Evolutionary conservation across 2,888 invertebrate species (phyloP), one percentile per base, ranked within the genome.

Genomic region (Barypeithes pellucidus): DNA sequence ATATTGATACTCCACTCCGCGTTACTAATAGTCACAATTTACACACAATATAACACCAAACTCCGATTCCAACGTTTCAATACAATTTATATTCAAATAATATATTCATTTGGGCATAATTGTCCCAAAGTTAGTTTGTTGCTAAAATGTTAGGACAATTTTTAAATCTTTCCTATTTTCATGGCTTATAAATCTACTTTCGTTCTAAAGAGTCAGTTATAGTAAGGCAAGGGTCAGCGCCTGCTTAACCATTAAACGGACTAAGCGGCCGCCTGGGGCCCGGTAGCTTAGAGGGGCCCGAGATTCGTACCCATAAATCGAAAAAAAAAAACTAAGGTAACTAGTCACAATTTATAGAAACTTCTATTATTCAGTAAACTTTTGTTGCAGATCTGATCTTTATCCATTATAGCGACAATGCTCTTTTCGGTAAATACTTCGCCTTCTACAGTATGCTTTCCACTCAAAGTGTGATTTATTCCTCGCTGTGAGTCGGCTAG

Each of bases 1-100:
- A 86, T 86, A 86, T 86, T 85, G 86, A 86, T 86, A 86, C 84
- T 85, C 84, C 84, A 82, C 82, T 83, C 81, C 79, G 78, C 81
- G 85, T 85, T 85, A 85, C 85, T 85, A 85, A 86, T 85, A 85
- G 85, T 83, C 85, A 83, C 83, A 84, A 86, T 86, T 86, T 86
- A 86, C 86, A 86, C 85, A 86, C 86, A 86, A 86, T 86, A 84
- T 81, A 77, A 81, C 80, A 80, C 81, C 80, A 80, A 81, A 81
- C 80, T 81, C 76, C 71, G 78, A 79, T 79, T 76, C 75, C 79
- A 81, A 82, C 84, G 82, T 83, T 85, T 84, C 84, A 84, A 84
- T 84, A 84, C 84, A 82, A 85, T 84, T 84, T 85, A 85, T 84
- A 84, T 84, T 85, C 83, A 84, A 84, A 85, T 84, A 81, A 81